A percentile compares a stretch with the other conserved stretches of the same genome.
phyloP scores from a whole-genome alignment of 2,797 vertebrate species.

The Myotis findleyi region DNA sequence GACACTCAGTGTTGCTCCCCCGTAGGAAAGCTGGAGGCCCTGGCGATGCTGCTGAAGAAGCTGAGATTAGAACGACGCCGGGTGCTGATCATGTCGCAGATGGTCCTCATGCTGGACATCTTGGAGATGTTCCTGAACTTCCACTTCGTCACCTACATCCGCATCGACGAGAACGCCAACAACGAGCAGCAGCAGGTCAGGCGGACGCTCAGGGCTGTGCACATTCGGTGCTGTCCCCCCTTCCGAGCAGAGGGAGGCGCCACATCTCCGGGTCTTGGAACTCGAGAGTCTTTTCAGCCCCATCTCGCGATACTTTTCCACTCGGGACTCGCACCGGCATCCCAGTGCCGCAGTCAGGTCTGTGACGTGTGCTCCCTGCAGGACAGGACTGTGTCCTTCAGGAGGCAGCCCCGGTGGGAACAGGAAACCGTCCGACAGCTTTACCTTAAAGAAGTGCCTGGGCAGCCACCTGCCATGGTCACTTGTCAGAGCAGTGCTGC shows the following conservation, averaged over 20 bases:
- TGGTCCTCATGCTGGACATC: constrained; percentile 93
- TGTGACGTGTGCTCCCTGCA: rapidly evolving
- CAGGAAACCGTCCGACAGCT: no score
- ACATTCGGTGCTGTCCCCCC: rapidly evolving
- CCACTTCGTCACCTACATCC: constrained; percentile 94
- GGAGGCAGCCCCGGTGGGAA: not conserved
- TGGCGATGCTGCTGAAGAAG: constrained; percentile 96
- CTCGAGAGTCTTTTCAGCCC: not conserved
- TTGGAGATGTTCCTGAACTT: constrained; percentile 93
- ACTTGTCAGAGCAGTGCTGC: not conserved
- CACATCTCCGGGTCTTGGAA: no score
- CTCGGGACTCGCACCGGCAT: not conserved
- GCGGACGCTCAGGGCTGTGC: not conserved
- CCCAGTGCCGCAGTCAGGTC: no score
- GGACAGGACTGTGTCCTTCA: not conserved
- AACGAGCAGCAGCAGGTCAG: constrained; percentile 94
- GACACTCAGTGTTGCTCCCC: not conserved
- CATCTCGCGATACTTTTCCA: not conserved
- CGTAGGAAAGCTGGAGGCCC: constrained; percentile 96
- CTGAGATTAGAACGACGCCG: constrained; percentile 94
- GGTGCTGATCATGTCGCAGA: constrained; percentile 94
- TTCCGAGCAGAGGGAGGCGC: not conserved
- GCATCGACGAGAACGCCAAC: constrained; percentile 95
- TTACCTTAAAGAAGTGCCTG: not conserved
- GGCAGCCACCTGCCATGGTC: rapidly evolving